Percentiles rank a stretch among this genome's conserved stretches.
These are phyloP conservation scores for Ochotona curzoniae DNA, from an alignment of 2,113 vertebrate genomes.

Conservation along the genomic window DNA sequence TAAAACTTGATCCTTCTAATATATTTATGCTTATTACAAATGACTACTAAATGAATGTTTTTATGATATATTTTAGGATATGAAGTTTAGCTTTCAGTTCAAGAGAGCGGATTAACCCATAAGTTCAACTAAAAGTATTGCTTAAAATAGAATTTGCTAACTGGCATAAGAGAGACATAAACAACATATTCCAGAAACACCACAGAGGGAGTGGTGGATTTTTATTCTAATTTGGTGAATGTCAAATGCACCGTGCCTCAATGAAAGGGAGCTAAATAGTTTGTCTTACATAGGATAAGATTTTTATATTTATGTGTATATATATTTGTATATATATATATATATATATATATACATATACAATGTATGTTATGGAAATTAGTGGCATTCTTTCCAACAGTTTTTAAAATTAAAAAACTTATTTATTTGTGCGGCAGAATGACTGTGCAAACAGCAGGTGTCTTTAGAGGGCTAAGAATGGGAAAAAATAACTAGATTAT, in stretches of 20 bases:
- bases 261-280: neutral
- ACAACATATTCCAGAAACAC: conserved; percentile 14
- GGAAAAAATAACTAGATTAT: neutral
- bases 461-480: neutral
- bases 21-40: conserved; percentile 30
- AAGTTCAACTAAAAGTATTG: conserved; percentile 13
- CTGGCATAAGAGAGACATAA: neutral
- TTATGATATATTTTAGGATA: neutral
- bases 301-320: no score
- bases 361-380: neutral
- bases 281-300: neutral
- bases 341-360: neutral
- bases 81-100: conserved; percentile 23
- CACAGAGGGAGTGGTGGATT: neutral
- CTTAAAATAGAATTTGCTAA: neutral
- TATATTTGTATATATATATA: neutral
- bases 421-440: no score
- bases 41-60: conserved; percentile 20
- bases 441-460: neutral
- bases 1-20: conserved; percentile 3
- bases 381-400: neutral
- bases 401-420: neutral
- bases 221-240: neutral
- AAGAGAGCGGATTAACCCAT: neutral
- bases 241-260: neutral